Evolutionary conservation across 2,888 invertebrate genomes (phyloP), one percentile per base, ranked within the genome.

Genomic region (Athrips mouffetella): DNA sequence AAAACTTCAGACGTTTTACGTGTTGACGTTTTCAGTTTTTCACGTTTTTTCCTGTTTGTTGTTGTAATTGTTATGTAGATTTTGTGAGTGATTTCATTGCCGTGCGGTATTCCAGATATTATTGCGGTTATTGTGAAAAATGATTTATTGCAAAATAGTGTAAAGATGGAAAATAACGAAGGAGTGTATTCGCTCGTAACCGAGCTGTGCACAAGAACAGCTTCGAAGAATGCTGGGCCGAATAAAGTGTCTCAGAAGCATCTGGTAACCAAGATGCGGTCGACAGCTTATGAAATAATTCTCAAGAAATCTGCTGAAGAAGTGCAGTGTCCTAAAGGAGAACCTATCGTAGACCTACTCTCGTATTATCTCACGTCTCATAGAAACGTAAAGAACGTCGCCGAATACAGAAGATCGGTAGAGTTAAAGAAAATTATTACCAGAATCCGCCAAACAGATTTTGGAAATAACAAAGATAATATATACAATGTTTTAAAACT

Each of bases 111-210:
- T n/a, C n/a, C n/a, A n/a, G n/a, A n/a, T n/a, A n/a, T n/a, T n/a
- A n/a, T n/a, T 13, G 6, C 2, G 13, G 2, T 15, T 5, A 13
- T n/a, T n/a, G 13, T 15, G 5, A 15, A 31, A 31, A 7, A n/a
- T 31, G 6, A 31, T 2, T 15, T 6, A 6, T 15, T 6, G 13
- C 7, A 37, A 16, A 20, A 21, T 20, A n/a, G 20, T 37, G 2
- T 30, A 11, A 46, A n/a, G 27, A 33, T 33, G 33, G 40, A 60
- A 50, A 44, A 59, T 45, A 70, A 75, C 57, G 68, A 73, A 52
- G 77, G 89, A 51, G 85, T 88, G 23, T 89, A 73, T 54, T 69
- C 73, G 29, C 73, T 89, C 20, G 60, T 89, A 8, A 80, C 82
- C 6, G 73, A 77, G 33, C 65, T 89, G 10, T 86, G 89, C 53